Conservation (phyloP, 2,888 invertebrate genomes). For the Phytoseiulus persimilis region DNA sequence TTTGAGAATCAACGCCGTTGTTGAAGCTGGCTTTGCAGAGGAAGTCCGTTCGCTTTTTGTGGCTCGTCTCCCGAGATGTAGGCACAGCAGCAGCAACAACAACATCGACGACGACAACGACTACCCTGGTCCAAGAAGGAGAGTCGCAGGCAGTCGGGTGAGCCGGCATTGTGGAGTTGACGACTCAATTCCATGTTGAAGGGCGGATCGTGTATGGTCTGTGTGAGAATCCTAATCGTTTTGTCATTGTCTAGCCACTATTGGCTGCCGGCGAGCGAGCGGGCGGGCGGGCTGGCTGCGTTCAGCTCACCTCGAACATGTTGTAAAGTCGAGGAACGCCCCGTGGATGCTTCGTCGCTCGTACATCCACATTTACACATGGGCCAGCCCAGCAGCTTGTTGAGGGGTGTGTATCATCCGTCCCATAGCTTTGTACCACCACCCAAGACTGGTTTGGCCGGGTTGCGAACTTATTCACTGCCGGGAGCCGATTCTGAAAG, state of each 20-base stretch:
- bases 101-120: no score
- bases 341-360: background rate
- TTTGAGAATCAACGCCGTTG: no score
- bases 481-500: background rate
- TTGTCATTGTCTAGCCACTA: constrained; percentile 5
- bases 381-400: background rate
- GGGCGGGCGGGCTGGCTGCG: background rate
- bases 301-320: background rate
- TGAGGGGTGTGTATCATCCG: background rate
- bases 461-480: background rate
- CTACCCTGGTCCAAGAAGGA: background rate
- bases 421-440: background rate
- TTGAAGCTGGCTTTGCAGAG: background rate
- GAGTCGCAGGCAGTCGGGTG: background rate
- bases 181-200: background rate
- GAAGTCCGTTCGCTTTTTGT: background rate
- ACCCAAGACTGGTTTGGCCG: background rate
- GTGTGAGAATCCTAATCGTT: background rate
- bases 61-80: background rate
- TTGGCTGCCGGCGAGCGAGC: background rate
- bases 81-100: background rate
- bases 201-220: background rate
- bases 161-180: background rate
- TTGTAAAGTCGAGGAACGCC: constrained; percentile 5
- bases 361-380: background rate